Evolutionary conservation across 2,888 invertebrate genomes (phyloP), one percentile per base, ranked within the genome.

Genomic region (Apocheima hispidaria): DNA sequence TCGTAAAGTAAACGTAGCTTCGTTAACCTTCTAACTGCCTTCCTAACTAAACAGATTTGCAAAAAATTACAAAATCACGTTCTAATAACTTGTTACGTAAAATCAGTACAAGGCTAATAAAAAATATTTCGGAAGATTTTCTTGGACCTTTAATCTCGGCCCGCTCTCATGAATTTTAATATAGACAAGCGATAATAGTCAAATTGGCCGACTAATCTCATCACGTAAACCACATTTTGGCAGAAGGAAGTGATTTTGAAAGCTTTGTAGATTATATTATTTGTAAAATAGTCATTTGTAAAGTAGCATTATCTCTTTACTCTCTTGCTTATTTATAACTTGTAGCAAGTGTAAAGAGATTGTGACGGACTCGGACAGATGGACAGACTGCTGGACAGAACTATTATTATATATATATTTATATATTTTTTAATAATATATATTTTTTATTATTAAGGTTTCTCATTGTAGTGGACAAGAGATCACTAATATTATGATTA

Each of bases 141-240:
- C 36, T 54, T 36, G 1, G 36, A 12, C 54, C 12, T 54, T 54
- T 36, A 54, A 54, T 44, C 44, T 38, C 38, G 38, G 26, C 23
- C 12, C 12, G 51, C 20, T 21, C 4, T 44, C 36, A 26, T 54
- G 54, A 54, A 54, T 55, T 55, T 49, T 40, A 30, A 56, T 48
- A 30, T 33, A 50, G 26, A 12, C 23, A 16, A 38, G 26, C 38
- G 50, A 50, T 50, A 50, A 50, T 38, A 50, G 50, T 38, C 26
- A 50, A 50, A 50, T 50, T 50, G 38, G 50, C 50, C 38, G 50
- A 16, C 38, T 38, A 50, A 50, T 50, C 38, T 50, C 16, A 23
- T 38, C 5, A 50, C 50, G 50, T 50, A 38, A 38, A 50, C 50
- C 36, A 35, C 38, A 50, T 50, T 26, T 26, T 26, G 16, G 4